Percentiles rank a stretch among this genome's conserved stretches.
Evolutionary conservation across 64 coral and sea anemone species (phyloP).

Genomic region (Acropora tenuis): DNA sequence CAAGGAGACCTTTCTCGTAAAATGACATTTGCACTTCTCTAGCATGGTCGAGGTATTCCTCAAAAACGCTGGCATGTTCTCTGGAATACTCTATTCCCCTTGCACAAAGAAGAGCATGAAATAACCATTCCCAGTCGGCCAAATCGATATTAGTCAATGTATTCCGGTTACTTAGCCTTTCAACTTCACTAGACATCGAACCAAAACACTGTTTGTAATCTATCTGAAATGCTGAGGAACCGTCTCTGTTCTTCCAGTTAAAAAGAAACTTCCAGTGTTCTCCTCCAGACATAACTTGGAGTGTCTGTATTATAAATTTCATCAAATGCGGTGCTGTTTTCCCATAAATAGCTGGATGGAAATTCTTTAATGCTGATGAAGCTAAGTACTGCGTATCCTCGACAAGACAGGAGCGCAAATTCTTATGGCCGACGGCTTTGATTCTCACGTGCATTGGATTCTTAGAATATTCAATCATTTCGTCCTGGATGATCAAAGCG

Average conservation of each 20-base stretch:
- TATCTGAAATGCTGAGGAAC: background rate
- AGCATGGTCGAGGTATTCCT: background rate
- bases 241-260: background rate
- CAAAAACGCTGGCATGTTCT: background rate
- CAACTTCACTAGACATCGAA: background rate
- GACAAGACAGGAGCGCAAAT: constrained; percentile 50
- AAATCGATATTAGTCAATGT: background rate
- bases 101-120: background rate
- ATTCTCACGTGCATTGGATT: constrained; percentile 58
- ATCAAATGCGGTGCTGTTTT: background rate
- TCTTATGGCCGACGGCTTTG: constrained; percentile 4
- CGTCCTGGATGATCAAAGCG: background rate
- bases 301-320: background rate
- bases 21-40: background rate
- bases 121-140: background rate
- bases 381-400: constrained; percentile 52
- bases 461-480: constrained; percentile 35
- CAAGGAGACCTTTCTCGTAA: background rate
- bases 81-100: background rate
- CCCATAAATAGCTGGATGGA: constrained; percentile 63
- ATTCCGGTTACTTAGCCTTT: background rate
- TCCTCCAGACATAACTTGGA: background rate
- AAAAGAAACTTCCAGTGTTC: background rate
- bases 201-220: background rate
- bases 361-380: constrained; percentile 56